Evolutionary conservation across 2,888 invertebrate species (phyloP).

Genomic region (Amblyjoppa fuscipennis): DNA sequence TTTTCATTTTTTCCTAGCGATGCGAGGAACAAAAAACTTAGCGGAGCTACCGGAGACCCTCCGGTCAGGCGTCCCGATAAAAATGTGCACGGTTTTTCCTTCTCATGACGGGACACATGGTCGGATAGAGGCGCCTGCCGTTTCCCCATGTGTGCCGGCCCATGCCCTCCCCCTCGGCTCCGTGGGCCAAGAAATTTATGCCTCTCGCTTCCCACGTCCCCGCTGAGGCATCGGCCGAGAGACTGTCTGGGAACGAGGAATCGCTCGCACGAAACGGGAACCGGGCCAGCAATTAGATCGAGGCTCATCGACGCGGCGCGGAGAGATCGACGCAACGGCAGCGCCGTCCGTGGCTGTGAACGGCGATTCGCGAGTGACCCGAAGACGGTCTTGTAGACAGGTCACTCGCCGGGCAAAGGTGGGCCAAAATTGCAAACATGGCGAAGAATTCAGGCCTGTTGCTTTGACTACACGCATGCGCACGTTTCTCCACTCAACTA

Average conservation of each 20-base stretch:
- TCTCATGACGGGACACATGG: slow-evolving; percentile 72
- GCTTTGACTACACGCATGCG: no score
- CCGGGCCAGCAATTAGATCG: slow-evolving; percentile 72
- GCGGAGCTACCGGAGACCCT: not conserved
- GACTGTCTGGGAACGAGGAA: slow-evolving; percentile 60
- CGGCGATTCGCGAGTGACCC: not conserved
- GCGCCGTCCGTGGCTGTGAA: not conserved
- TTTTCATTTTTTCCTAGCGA: not conserved
- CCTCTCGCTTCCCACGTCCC: slow-evolving; percentile 82
- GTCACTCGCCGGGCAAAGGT: no score
- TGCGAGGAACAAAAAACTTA: not conserved
- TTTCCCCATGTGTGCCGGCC: slow-evolving; percentile 77
- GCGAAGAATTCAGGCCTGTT: no score
- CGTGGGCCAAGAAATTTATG: slow-evolving; percentile 30
- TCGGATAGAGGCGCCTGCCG: slow-evolving; percentile 72
- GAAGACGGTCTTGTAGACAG: not conserved
- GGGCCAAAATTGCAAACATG: no score
- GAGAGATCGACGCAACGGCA: slow-evolving; percentile 44
- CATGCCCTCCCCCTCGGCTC: slow-evolving; percentile 37
- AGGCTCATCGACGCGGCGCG: slow-evolving; percentile 62
- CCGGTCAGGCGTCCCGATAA: not conserved
- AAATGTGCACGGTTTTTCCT: slow-evolving; percentile 34
- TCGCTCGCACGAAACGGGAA: slow-evolving; percentile 60
- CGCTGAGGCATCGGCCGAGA: slow-evolving; percentile 31
- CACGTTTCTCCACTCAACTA: no score